Conservation (phyloP, 2,113 vertebrate species). For the Podarcis cretensis region DNA sequence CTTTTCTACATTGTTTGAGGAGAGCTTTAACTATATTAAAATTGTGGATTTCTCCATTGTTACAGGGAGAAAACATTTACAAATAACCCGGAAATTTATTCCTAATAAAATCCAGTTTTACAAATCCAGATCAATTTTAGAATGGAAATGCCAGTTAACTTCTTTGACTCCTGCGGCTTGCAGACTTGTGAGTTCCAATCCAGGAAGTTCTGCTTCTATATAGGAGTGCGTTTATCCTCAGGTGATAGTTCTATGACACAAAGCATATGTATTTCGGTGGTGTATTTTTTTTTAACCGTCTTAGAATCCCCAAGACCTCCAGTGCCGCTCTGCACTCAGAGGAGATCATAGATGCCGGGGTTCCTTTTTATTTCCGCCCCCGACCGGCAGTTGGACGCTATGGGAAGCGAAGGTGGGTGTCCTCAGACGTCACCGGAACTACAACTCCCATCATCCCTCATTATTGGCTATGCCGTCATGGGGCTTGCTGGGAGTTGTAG, state of each 20-base stretch:
- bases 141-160: not conserved
- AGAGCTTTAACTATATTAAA: not conserved
- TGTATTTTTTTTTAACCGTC: no score
- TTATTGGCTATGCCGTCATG: not conserved
- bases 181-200: not conserved
- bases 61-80: not conserved
- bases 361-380: not conserved
- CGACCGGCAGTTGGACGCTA: no score
- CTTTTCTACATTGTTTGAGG: not conserved
- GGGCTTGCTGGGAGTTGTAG: not conserved
- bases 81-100: not conserved
- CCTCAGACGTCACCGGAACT: not conserved
- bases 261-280: no score
- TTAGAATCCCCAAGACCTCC: not conserved
- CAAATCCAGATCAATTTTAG: not conserved
- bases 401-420: no score
- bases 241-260: no score
- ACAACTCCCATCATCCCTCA: not conserved
- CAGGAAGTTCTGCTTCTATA: no score
- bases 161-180: no score
- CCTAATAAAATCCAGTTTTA: not conserved
- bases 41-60: not conserved
- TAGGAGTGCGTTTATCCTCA: no score
- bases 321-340: not conserved
- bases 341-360: not conserved